Conservation (phyloP, 2,797 vertebrate species). For the Heterohyrax brucei region DNA sequence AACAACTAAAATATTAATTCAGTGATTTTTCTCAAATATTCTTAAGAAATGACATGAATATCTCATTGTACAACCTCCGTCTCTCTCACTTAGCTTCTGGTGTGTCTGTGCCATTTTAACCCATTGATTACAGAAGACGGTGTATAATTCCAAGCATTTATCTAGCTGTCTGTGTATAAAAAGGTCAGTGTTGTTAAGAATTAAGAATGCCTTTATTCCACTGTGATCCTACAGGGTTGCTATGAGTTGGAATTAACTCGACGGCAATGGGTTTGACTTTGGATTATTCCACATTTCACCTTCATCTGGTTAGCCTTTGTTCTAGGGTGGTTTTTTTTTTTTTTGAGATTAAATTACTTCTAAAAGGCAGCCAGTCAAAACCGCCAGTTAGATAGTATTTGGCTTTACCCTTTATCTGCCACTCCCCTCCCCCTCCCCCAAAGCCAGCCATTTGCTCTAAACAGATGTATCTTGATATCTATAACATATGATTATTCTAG, state of each 20-base stretch:
- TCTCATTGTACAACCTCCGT: not conserved
- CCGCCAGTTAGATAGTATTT: conserved; percentile 78
- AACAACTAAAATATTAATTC: conserved; percentile 40
- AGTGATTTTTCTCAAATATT: not conserved
- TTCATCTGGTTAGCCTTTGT: conserved; percentile 79
- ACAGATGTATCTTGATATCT: conserved; percentile 80
- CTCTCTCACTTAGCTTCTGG: conserved; percentile 49
- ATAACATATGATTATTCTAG: conserved; percentile 82
- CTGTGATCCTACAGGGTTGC: no score
- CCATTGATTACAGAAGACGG: not conserved
- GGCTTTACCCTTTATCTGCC: conserved; percentile 72
- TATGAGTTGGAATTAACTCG: no score
- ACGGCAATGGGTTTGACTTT: no score
- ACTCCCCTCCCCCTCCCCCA: not conserved
- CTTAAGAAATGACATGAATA: conserved; percentile 8
- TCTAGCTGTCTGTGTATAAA: conserved; percentile 49
- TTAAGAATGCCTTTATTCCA: conserved; percentile 76
- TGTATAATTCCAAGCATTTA: not conserved
- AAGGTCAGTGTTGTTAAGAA: conserved; percentile 68
- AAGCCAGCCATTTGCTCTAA: conserved; percentile 68
- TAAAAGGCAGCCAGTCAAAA: conserved; percentile 86
- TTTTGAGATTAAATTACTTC: conserved; percentile 87
- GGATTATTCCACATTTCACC: not conserved
- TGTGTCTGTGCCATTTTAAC: conserved; percentile 62
- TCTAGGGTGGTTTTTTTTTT: conserved; percentile 63